These are phyloP conservation scores for Plebejus argus DNA, from an alignment of 2,888 invertebrate genomes.

Conservation along the genomic window DNA sequence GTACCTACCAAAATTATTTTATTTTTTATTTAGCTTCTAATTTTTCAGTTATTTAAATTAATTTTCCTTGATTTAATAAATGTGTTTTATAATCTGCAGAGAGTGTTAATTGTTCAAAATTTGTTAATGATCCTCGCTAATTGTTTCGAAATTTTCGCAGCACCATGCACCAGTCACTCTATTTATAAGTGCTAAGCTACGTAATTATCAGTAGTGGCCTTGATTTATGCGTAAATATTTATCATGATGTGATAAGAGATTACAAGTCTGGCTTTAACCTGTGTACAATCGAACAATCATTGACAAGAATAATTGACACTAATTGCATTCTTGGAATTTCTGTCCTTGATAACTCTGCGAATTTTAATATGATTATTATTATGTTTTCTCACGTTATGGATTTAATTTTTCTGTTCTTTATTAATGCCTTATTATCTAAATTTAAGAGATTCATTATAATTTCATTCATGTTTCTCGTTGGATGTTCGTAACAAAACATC, in stretches of 20 bases:
- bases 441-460: neutral
- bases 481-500: neutral
- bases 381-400: neutral
- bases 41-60: neutral
- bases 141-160: conserved; percentile 5
- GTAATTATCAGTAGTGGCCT: conserved; percentile 59
- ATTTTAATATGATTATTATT: neutral
- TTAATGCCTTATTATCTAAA: neutral
- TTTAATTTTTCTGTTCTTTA: neutral
- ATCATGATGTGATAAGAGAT: conserved; percentile 41
- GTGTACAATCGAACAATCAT: conserved; percentile 25
- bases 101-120: neutral
- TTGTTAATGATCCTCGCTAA: neutral
- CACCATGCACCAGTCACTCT: neutral
- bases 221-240: conserved; percentile 53
- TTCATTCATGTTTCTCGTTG: neutral
- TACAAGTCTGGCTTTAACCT: conserved; percentile 33
- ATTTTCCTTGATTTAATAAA: neutral
- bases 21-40: neutral
- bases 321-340: neutral
- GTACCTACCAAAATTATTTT: neutral
- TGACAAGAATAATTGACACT: conserved; percentile 16
- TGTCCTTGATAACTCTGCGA: neutral
- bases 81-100: neutral
- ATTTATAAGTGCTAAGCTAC: conserved; percentile 45